A percentile compares a stretch with the other conserved stretches of the same genome.
These are phyloP conservation scores for Phragmatobia fuliginosa DNA, from an alignment of 2,888 invertebrate genomes.

Conservation along the genomic window DNA sequence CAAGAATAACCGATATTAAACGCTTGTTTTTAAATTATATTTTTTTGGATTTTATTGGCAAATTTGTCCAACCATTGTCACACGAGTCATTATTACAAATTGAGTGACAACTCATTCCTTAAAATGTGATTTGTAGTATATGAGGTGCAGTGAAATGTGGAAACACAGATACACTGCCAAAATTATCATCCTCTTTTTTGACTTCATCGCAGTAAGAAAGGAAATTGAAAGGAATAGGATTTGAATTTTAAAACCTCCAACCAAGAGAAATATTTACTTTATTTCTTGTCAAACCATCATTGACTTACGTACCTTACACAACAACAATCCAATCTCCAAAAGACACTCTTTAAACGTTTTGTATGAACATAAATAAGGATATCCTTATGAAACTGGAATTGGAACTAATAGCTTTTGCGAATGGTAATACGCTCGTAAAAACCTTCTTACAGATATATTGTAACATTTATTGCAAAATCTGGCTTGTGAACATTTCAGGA, in stretches of 20 bases:
- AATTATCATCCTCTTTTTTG: too few relatives aligned
- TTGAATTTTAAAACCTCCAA: not conserved
- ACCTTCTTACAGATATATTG: constrained; percentile 18
- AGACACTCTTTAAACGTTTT: constrained; percentile 26
- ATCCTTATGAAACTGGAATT: constrained; percentile 41
- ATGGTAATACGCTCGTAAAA: constrained; percentile 29
- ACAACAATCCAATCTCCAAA: constrained; percentile 31
- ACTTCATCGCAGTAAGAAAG: too few relatives aligned
- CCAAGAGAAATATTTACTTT: not conserved
- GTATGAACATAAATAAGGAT: constrained; percentile 47
- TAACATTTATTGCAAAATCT: constrained; percentile 3
- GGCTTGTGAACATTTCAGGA: not conserved
- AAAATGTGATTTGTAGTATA: too few relatives aligned
- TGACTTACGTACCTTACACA: not conserved
- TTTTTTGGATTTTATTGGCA: too few relatives aligned
- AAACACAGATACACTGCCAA: too few relatives aligned
- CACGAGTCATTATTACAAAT: too few relatives aligned
- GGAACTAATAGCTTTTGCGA: constrained; percentile 32
- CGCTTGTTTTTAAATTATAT: too few relatives aligned
- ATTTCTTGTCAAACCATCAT: not conserved
- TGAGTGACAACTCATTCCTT: too few relatives aligned
- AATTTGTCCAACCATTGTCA: too few relatives aligned
- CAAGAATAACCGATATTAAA: too few relatives aligned
- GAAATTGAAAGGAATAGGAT: not conserved
- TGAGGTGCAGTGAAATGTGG: too few relatives aligned